Evolutionary conservation across 1,140 invertebrate genomes (phyloP).

Genomic region (Nasonia vitripennis): DNA sequence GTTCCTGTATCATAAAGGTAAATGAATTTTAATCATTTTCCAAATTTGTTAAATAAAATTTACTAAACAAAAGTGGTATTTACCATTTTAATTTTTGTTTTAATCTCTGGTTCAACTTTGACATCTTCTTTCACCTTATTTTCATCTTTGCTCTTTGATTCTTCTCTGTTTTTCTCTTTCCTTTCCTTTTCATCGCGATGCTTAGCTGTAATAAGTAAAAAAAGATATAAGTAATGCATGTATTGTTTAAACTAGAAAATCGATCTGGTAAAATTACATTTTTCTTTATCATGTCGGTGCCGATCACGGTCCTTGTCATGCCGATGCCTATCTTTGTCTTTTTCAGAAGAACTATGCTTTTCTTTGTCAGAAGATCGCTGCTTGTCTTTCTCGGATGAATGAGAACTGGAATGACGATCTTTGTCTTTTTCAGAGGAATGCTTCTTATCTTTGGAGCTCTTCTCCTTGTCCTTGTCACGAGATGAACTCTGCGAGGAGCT

Average conservation of each 20-base stretch:
- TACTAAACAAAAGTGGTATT: constrained; percentile 20
- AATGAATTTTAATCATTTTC: constrained; percentile 38
- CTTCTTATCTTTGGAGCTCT: constrained; percentile 75
- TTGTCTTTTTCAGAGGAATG: constrained; percentile 77
- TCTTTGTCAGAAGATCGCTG: constrained; percentile 73
- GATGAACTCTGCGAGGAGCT: constrained; percentile 74
- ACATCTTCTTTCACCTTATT: constrained; percentile 61
- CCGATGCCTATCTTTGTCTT: constrained; percentile 75
- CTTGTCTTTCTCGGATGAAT: constrained; percentile 75
- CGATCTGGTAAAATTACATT: constrained; percentile 62
- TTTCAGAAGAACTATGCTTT: constrained; percentile 72
- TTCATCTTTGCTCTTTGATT: constrained; percentile 62
- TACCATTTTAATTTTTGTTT: constrained; percentile 67
- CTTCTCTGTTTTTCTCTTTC: constrained; percentile 68
- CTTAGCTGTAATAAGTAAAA: constrained; percentile 61
- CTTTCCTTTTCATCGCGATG: constrained; percentile 70
- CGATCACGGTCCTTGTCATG: constrained; percentile 78
- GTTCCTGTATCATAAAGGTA: constrained; percentile 58
- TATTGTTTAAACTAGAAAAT: constrained; percentile 6
- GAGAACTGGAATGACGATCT: constrained; percentile 69
- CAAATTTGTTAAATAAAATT: constrained; percentile 29
- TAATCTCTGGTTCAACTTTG: constrained; percentile 55
- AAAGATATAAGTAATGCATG: constrained; percentile 36
- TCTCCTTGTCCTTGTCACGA: constrained; percentile 75
- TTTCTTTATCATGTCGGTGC: constrained; percentile 71